These are phyloP conservation scores for Ellobius talpinus DNA, from an alignment of 2,113 vertebrate genomes.

Conservation along the genomic window DNA sequence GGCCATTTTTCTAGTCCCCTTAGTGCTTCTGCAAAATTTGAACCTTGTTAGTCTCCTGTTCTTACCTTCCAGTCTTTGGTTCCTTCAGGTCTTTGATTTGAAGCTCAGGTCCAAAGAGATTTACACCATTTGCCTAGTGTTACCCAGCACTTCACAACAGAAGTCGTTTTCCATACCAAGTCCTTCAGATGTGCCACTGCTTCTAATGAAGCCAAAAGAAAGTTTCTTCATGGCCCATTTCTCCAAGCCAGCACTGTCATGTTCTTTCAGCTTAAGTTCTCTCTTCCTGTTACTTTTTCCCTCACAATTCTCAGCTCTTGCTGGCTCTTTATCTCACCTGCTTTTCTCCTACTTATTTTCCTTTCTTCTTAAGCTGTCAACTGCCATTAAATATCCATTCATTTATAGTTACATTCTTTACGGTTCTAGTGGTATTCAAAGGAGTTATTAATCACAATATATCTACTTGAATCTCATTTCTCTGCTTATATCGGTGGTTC, in stretches of 20 bases:
- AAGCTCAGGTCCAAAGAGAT: background rate
- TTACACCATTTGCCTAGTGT: background rate
- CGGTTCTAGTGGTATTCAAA: background rate
- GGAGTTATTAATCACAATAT: too few species aligned
- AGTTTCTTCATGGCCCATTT: background rate
- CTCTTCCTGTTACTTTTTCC: background rate
- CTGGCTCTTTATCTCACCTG: background rate
- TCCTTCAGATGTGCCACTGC: too few species aligned
- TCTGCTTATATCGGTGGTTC: too few species aligned
- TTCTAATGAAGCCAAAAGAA: background rate
- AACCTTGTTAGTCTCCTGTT: background rate
- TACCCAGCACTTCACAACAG: background rate
- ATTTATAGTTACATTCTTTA: background rate
- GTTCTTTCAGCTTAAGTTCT: background rate
- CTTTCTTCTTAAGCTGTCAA: background rate
- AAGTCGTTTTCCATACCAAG: background rate
- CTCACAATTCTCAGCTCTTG: background rate
- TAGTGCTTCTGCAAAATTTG: background rate
- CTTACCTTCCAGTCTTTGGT: background rate
- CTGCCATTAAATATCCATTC: background rate
- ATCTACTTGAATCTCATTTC: background rate
- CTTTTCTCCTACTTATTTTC: background rate
- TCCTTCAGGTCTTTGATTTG: background rate
- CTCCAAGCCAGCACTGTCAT: background rate
- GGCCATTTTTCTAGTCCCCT: background rate